These are phyloP conservation scores for Sebastes minor DNA, from an alignment of 2,797 vertebrate species.

Conservation along the genomic window DNA sequence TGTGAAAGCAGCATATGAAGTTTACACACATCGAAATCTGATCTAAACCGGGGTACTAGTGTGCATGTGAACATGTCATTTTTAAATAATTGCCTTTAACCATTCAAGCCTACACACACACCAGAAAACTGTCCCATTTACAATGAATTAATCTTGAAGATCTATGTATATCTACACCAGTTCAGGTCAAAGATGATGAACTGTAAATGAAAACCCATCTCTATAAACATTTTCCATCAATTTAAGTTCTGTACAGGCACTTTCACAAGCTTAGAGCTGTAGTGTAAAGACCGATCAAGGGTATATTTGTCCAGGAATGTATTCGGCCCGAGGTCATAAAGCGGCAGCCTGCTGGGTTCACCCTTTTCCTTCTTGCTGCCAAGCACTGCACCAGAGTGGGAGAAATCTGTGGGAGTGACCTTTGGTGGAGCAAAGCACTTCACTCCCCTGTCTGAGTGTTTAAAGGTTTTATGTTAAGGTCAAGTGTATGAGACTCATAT, in stretches of 20 bases:
- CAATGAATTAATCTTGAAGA: background rate
- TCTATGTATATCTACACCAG: background rate
- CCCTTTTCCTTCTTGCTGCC: conserved; percentile 53
- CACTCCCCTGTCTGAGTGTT: conserved; percentile 63
- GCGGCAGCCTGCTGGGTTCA: conserved; percentile 52
- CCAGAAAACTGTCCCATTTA: background rate
- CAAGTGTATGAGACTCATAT: conserved; percentile 69
- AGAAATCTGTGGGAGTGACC: conserved; percentile 75
- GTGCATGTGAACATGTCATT: background rate
- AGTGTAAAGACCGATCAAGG: conserved; percentile 46
- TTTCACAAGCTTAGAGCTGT: conserved; percentile 20
- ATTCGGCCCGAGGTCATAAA: conserved; percentile 47
- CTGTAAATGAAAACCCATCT: background rate
- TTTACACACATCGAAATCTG: background rate
- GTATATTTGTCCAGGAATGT: conserved; percentile 64
- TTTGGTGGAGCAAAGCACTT: conserved; percentile 74
- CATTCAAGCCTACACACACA: background rate
- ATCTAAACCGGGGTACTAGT: background rate
- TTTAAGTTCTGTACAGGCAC: background rate
- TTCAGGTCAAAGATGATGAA: conserved; percentile 1
- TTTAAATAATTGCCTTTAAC: background rate
- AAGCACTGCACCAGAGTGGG: conserved; percentile 53
- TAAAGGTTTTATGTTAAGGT: conserved; percentile 77
- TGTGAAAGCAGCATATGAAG: background rate
- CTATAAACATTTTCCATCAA: background rate